Evolutionary conservation across 2,113 vertebrate species (phyloP).

Genomic region (Dissostichus mawsoni): DNA sequence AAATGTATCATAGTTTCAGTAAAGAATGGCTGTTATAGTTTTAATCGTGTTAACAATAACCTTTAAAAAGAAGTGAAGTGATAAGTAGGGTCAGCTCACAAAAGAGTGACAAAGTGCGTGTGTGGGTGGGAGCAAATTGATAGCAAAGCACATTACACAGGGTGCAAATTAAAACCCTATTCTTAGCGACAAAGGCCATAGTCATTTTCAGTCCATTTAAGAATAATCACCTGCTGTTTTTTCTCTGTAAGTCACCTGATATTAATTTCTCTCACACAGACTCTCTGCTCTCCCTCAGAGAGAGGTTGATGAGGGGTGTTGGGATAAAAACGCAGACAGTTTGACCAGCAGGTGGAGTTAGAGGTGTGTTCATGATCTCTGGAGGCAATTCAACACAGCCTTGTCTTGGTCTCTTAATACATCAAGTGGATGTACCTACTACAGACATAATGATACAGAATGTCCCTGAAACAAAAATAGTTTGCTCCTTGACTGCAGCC

Average conservation of each 20-base stretch:
- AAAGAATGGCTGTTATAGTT: no score
- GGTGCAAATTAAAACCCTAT: conserved; percentile 21
- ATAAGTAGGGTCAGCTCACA: no score
- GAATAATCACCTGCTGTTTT: conserved; percentile 14
- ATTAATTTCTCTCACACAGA: background rate
- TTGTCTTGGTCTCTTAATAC: conserved; percentile 17
- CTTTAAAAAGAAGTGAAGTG: no score
- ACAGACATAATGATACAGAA: conserved; percentile 40
- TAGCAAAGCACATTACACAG: conserved; percentile 19
- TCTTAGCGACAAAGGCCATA: conserved; percentile 16
- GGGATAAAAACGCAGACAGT: background rate
- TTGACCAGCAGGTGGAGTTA: conserved; percentile 70
- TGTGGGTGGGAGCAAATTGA: background rate
- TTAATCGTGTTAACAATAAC: no score
- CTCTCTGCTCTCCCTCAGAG: background rate
- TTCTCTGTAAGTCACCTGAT: background rate
- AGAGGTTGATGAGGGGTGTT: background rate
- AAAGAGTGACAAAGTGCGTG: background rate
- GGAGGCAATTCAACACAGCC: background rate
- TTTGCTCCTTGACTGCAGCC: conserved; percentile 1
- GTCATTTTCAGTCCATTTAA: conserved; percentile 17
- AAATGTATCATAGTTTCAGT: no score
- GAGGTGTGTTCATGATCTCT: conserved; percentile 46
- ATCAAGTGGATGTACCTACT: conserved; percentile 6
- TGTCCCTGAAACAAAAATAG: conserved; percentile 1